phyloP scores from a whole-genome alignment of 2,797 vertebrate genomes.

The Alauda arvensis region DNA sequence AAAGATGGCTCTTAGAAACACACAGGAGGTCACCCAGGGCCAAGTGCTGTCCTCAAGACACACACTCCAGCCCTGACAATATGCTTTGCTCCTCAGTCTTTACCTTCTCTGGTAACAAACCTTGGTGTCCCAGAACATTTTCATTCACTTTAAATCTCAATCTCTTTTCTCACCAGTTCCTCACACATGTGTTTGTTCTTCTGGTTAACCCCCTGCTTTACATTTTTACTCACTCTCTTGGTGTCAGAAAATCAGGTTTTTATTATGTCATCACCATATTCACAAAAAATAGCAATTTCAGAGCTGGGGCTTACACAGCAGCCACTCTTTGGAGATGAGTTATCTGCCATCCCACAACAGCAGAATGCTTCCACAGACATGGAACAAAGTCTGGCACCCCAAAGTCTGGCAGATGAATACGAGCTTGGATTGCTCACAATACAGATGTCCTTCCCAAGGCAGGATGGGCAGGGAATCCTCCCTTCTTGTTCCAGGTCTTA shows the following conservation, averaged over 20 bases:
- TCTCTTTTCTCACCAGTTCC: neutral
- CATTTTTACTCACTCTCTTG: neutral
- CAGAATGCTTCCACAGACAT: accelerated
- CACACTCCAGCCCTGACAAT: neutral
- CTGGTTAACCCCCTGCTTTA: neutral
- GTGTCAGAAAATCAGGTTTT: neutral
- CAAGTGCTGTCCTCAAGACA: neutral
- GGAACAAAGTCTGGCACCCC: neutral
- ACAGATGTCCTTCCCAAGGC: neutral
- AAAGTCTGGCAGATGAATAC: neutral
- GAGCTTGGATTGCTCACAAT: neutral
- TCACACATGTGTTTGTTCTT: neutral
- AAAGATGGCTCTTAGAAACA: neutral
- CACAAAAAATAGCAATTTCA: neutral
- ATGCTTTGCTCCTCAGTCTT: neutral
- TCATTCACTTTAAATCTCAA: neutral
- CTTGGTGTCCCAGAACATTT: neutral
- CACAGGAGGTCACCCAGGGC: neutral
- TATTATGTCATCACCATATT: neutral
- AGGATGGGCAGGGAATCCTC: neutral
- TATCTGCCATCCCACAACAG: neutral
- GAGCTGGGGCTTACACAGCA: neutral
- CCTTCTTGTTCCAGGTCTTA: neutral
- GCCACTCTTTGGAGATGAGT: accelerated
- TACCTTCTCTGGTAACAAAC: neutral